A percentile compares a stretch with the other conserved stretches of the same genome.
phyloP scores from a whole-genome alignment of 1,140 invertebrate species.

The Ceratosolen fusciceps region DNA sequence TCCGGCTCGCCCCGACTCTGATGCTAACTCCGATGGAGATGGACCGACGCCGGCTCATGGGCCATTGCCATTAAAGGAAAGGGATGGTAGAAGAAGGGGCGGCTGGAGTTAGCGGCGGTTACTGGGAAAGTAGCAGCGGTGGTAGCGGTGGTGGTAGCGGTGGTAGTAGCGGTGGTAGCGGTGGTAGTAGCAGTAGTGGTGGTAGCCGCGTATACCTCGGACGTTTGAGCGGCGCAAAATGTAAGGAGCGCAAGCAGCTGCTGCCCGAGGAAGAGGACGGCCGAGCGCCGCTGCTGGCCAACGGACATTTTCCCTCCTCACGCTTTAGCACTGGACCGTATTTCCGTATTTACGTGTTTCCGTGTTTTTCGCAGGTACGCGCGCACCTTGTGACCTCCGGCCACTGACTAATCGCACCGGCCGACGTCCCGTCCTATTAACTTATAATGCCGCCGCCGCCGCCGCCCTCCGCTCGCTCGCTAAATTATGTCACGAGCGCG shows the following conservation, averaged over 20 bases:
- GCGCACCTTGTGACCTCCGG: neutral
- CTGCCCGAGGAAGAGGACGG: neutral
- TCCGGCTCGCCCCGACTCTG: no score
- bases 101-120: no score
- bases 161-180: neutral
- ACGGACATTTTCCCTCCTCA: neutral
- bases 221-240: neutral
- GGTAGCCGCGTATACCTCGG: neutral
- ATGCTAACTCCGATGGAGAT: slow-evolving; percentile 23
- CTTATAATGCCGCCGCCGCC: neutral
- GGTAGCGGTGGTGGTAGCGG: neutral
- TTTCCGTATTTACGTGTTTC: no score
- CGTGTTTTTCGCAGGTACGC: neutral
- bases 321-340: no score
- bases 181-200: neutral
- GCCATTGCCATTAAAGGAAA: slow-evolving; percentile 23
- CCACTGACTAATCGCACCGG: neutral
- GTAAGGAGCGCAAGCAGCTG: neutral
- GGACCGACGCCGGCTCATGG: neutral
- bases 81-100: no score
- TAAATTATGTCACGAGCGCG: no score
- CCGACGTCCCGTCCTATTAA: neutral
- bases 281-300: neutral
- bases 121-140: neutral
- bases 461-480: no score